phyloP scores from a whole-genome alignment of 2,888 invertebrate species.

The Trissolcus brochymenae region DNA sequence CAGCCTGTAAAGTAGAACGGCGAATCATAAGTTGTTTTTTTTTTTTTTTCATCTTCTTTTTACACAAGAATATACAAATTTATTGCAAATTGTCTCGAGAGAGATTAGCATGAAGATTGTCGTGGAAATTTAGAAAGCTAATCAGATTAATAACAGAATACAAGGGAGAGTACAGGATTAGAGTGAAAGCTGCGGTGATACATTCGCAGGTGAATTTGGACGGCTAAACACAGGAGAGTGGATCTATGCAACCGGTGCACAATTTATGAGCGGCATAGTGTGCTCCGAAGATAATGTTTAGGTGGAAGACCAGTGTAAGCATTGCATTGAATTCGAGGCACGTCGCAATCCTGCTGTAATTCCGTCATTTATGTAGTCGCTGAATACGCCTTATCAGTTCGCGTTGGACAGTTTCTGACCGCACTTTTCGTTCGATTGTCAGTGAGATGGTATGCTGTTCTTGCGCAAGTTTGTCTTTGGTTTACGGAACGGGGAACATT shows the following conservation, averaged over 20 bases:
- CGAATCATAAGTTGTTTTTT: neutral
- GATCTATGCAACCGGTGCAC: constrained; percentile 45
- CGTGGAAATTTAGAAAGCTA: neutral
- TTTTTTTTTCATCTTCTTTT: neutral
- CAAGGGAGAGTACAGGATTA: constrained; percentile 14
- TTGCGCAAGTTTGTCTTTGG: constrained; percentile 9
- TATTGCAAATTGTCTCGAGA: constrained; percentile 6
- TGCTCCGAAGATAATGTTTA: constrained; percentile 49
- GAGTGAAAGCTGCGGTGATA: constrained; percentile 27
- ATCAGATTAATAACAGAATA: constrained; percentile 33
- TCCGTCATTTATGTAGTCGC: constrained; percentile 29
- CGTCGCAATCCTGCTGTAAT: constrained; percentile 37
- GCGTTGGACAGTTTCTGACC: constrained; percentile 33
- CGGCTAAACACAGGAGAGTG: constrained; percentile 32
- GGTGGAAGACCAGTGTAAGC: constrained; percentile 39
- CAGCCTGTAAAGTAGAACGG: no score
- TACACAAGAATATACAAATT: neutral
- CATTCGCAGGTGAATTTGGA: constrained; percentile 30
- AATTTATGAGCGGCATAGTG: constrained; percentile 35
- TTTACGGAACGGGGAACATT: no score
- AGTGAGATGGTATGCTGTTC: constrained; percentile 11
- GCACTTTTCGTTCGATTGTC: constrained; percentile 7
- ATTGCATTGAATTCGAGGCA: constrained; percentile 39
- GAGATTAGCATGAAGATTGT: no score
- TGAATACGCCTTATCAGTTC: constrained; percentile 45